These are phyloP conservation scores for Miltochrista miniata DNA, from an alignment of 2,888 invertebrate genomes.

Conservation along the genomic window DNA sequence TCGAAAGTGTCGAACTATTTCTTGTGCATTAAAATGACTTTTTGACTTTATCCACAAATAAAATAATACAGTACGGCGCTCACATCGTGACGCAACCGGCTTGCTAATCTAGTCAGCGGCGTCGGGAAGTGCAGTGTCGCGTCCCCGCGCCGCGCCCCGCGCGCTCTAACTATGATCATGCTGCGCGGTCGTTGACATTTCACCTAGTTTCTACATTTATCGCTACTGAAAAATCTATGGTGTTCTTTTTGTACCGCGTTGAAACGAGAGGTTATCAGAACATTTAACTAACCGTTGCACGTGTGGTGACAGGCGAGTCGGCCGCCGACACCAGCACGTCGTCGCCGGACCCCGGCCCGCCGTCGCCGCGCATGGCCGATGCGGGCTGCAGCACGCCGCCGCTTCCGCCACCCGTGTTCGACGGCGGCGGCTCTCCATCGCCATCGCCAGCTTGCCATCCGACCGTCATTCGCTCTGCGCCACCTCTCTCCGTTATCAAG, in stretches of 20 bases:
- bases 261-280: slow-evolving; percentile 43
- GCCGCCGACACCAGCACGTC: slow-evolving; percentile 97
- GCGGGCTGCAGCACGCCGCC: slow-evolving; percentile 85
- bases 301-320: slow-evolving; percentile 89
- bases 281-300: slow-evolving; percentile 57
- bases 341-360: slow-evolving; percentile 94
- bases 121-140: slow-evolving; percentile 84
- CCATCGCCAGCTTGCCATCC: slow-evolving; percentile 75
- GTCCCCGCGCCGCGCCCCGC: slow-evolving; percentile 78
- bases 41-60: slow-evolving; percentile 41
- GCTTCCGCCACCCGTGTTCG: slow-evolving; percentile 82
- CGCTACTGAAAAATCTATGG: slow-evolving; percentile 69
- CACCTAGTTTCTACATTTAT: slow-evolving; percentile 81
- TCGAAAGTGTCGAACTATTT: too few relatives aligned
- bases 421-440: slow-evolving; percentile 75
- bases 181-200: slow-evolving; percentile 81
- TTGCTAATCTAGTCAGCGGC: slow-evolving; percentile 82
- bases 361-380: slow-evolving; percentile 91
- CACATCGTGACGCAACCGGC: slow-evolving; percentile 79
- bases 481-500: slow-evolving; percentile 84
- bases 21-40: slow-evolving; percentile 22
- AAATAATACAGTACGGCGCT: slow-evolving; percentile 57
- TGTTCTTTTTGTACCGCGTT: slow-evolving; percentile 64
- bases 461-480: slow-evolving; percentile 83
- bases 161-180: slow-evolving; percentile 70